Percentiles rank a stretch among this genome's conserved stretches.
phyloP scores from a whole-genome alignment of 1,140 invertebrate species.

The Thrips palmi region DNA sequence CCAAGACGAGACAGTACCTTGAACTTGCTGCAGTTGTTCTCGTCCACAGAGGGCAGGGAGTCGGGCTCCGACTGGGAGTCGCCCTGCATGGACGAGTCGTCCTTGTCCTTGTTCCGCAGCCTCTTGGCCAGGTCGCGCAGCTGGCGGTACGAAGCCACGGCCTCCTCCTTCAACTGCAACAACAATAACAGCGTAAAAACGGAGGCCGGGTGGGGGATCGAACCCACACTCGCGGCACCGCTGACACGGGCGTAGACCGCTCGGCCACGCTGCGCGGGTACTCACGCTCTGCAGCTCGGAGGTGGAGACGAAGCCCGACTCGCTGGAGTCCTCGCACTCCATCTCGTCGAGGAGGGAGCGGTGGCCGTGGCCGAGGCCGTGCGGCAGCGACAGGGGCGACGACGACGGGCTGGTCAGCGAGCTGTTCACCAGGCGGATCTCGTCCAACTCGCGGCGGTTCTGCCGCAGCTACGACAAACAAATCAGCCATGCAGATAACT shows the following conservation, averaged over 20 bases:
- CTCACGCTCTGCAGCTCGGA: too few species aligned
- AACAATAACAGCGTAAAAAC: too few species aligned
- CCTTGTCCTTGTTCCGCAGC: conserved; percentile 48
- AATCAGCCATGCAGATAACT: background rate
- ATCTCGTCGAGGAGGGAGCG: conserved; percentile 33
- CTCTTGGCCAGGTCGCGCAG: conserved; percentile 45
- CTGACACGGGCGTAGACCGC: too few species aligned
- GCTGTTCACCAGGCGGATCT: conserved; percentile 34
- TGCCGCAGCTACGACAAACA: conserved; percentile 21
- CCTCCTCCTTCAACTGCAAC: conserved; percentile 37
- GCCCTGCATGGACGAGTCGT: conserved; percentile 34
- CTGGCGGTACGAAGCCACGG: conserved; percentile 44
- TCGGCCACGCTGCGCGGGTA: too few species aligned
- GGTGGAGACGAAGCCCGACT: too few species aligned
- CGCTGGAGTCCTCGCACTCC: conserved; percentile 21
- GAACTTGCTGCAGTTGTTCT: too few species aligned
- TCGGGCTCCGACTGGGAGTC: conserved; percentile 31
- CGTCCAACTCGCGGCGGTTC: conserved; percentile 34
- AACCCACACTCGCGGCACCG: too few species aligned
- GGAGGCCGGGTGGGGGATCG: too few species aligned
- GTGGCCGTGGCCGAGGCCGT: conserved; percentile 20
- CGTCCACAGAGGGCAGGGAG: too few species aligned
- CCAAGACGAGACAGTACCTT: too few species aligned
- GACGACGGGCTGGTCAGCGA: conserved; percentile 26
- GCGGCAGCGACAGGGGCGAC: conserved; percentile 17